Conservation (phyloP, 2,113 vertebrate species). For the Grammomys dolichurus region DNA sequence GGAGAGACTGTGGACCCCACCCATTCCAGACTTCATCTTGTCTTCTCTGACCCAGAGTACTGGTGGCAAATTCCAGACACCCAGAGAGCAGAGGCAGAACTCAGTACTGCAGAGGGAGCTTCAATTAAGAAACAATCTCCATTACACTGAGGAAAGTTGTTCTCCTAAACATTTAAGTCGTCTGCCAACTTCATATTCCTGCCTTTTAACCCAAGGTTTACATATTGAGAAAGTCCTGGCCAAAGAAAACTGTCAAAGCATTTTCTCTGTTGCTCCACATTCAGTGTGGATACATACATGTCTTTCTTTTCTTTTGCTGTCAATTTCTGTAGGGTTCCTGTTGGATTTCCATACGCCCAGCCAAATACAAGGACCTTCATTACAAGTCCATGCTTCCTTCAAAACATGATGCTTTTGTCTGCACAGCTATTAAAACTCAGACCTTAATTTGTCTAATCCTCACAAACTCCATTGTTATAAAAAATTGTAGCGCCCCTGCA, state of each 20-base stretch:
- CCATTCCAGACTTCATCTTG: too few relatives aligned
- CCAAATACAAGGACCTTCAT: neutral
- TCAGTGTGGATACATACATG: neutral
- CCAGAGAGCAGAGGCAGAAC: too few relatives aligned
- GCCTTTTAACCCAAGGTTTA: neutral
- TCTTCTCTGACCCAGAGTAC: too few relatives aligned
- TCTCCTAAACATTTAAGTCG: neutral
- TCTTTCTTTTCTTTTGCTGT: neutral
- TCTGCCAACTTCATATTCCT: neutral
- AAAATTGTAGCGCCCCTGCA: too few relatives aligned
- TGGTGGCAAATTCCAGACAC: too few relatives aligned
- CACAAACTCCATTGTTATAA: neutral
- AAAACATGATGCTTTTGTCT: neutral
- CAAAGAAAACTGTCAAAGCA: neutral
- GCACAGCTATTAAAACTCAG: neutral
- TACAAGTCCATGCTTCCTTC: neutral
- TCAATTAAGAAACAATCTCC: neutral
- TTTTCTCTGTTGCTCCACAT: neutral
- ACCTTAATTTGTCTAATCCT: neutral
- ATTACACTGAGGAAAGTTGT: neutral
- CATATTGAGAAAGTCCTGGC: constrained; percentile 12
- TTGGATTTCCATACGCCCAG: neutral
- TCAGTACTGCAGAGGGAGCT: neutral
- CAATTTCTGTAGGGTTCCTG: neutral
- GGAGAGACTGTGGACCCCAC: too few relatives aligned